A percentile compares a stretch with the other conserved stretches of the same genome.
phyloP scores from a whole-genome alignment of 92 coral and sea anemone species.

The Palythoa caribaeorum region DNA sequence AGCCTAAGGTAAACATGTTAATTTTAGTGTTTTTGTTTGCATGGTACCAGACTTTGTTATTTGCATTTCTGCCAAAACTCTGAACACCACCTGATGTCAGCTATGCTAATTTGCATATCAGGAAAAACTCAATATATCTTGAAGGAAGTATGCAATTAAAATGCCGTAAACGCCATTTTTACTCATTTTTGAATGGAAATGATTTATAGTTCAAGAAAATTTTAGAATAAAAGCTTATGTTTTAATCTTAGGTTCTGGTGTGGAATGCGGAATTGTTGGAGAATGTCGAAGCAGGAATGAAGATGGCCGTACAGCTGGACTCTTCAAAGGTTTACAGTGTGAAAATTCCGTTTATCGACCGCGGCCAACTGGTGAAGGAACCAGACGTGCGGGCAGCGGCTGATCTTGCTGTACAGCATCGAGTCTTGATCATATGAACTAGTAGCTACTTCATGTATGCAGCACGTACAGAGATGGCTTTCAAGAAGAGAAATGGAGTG shows the following conservation, averaged over 20 bases:
- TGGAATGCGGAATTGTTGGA: conserved; percentile 69
- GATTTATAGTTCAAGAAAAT: neutral
- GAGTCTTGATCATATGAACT: conserved; percentile 73
- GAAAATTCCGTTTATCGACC: conserved; percentile 74
- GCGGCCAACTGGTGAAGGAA: conserved; percentile 75
- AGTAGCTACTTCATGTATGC: neutral
- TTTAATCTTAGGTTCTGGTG: conserved; percentile 61
- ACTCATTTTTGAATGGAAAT: too few relatives aligned
- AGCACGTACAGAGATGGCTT: neutral
- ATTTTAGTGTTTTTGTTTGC: too few relatives aligned
- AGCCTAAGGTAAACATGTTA: too few relatives aligned
- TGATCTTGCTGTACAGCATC: conserved; percentile 76
- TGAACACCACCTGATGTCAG: too few relatives aligned
- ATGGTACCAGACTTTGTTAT: too few relatives aligned
- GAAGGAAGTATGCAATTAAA: too few relatives aligned
- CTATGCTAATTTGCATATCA: too few relatives aligned
- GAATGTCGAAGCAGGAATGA: conserved; percentile 69
- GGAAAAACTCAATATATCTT: too few relatives aligned
- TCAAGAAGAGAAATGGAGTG: too few relatives aligned
- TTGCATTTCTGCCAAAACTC: too few relatives aligned
- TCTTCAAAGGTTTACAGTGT: conserved; percentile 69
- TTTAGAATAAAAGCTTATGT: neutral
- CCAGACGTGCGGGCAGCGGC: conserved; percentile 73
- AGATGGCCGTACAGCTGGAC: conserved; percentile 69
- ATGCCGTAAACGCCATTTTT: too few relatives aligned